Conservation (phyloP, 2,113 vertebrate genomes). For the Hymenochirus boettgeri region DNA sequence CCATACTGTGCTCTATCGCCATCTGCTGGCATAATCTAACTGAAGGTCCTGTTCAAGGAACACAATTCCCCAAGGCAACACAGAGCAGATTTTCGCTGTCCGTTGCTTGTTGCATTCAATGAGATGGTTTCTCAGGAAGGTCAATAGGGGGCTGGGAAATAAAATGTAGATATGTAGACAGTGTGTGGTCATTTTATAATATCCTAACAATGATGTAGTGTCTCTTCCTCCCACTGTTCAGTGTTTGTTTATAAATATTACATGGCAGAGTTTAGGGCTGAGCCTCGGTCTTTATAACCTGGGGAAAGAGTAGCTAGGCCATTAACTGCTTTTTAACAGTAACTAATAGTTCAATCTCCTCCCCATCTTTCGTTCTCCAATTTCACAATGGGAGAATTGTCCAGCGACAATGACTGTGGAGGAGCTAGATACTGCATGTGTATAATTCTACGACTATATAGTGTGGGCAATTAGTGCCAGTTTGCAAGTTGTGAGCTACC, state of each 20-base stretch:
- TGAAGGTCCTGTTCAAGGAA: constrained; percentile 30
- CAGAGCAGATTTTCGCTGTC: not conserved
- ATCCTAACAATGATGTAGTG: not conserved
- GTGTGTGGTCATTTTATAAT: not conserved
- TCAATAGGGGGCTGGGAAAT: not conserved
- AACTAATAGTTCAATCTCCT: no score
- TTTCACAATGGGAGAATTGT: no score
- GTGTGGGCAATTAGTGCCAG: no score
- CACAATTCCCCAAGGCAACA: not conserved
- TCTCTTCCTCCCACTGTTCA: not conserved
- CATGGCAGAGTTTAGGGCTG: not conserved
- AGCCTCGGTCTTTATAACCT: no score
- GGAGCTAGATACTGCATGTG: no score
- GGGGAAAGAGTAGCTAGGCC: no score
- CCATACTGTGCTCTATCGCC: constrained; percentile 12
- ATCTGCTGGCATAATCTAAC: constrained; percentile 20
- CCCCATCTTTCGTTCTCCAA: no score
- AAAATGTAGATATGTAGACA: not conserved
- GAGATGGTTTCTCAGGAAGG: constrained; percentile 13
- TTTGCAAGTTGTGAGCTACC: no score
- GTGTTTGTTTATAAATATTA: not conserved
- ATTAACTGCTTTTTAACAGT: no score
- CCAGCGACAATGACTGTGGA: no score
- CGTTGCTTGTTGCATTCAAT: not conserved
- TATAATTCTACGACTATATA: no score